These are phyloP conservation scores for Acipenser transmontanus DNA, from an alignment of 2,797 vertebrate species.

Conservation along the genomic window DNA sequence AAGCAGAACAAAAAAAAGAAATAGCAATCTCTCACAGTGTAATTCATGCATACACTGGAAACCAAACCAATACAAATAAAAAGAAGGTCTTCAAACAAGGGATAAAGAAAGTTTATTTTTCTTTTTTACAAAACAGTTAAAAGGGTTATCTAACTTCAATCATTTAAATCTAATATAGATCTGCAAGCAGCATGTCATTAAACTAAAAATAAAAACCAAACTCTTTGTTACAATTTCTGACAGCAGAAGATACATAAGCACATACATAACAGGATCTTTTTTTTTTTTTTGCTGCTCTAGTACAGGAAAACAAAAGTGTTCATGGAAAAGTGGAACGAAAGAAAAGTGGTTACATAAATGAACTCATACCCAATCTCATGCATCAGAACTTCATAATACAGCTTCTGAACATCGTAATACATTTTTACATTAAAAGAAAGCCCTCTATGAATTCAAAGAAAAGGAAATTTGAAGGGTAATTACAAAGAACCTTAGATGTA, in stretches of 20 bases:
- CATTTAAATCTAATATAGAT: slow-evolving; percentile 50
- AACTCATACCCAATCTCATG: slow-evolving; percentile 4
- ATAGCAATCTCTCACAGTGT: no score
- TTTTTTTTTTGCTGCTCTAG: slow-evolving; percentile 49
- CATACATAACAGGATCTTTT: slow-evolving; percentile 24
- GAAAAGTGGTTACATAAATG: neutral
- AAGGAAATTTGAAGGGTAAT: no score
- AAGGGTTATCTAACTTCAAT: slow-evolving; percentile 45
- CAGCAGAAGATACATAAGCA: slow-evolving; percentile 40
- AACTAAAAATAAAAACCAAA: slow-evolving; percentile 44
- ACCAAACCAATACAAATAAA: neutral
- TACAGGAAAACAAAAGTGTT: slow-evolving; percentile 36
- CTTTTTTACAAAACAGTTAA: slow-evolving; percentile 67
- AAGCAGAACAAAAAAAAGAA: no score
- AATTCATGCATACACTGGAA: neutral
- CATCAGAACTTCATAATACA: slow-evolving; percentile 1
- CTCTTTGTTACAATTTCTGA: slow-evolving; percentile 39
- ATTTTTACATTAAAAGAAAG: no score
- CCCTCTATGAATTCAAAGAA: no score
- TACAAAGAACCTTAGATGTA: no score
- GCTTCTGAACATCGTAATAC: no score
- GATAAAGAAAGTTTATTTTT: slow-evolving; percentile 54
- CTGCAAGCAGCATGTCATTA: slow-evolving; percentile 45
- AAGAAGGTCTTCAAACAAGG: slow-evolving; percentile 31
- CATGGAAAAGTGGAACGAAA: neutral